Percentiles rank a stretch among this genome's conserved stretches.
phyloP scores from a whole-genome alignment of 2,888 invertebrate species.

The Euzophera pinguis region DNA sequence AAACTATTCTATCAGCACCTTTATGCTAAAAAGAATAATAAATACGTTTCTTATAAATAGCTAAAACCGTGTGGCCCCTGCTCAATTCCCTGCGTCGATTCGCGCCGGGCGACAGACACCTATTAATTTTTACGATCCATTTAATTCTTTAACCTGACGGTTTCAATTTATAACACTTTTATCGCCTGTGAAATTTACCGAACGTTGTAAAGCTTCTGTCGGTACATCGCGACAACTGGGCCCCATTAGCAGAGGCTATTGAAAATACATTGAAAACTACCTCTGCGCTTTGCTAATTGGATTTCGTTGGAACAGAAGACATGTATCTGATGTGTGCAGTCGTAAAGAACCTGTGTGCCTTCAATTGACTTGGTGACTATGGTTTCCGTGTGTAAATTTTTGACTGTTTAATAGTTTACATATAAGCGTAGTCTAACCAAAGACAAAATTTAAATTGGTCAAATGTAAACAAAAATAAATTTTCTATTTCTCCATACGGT shows the following conservation, averaged over 20 bases:
- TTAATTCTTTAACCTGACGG: constrained; percentile 74
- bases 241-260: constrained; percentile 36
- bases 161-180: constrained; percentile 75
- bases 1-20: too few species aligned
- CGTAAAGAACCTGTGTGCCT: not conserved
- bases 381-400: not conserved
- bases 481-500: too few species aligned
- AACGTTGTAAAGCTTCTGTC: constrained; percentile 62
- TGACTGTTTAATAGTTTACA: not conserved
- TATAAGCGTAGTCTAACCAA: not conserved
- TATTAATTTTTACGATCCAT: constrained; percentile 77
- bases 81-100: constrained; percentile 32
- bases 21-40: too few species aligned
- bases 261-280: constrained; percentile 37
- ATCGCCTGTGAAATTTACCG: constrained; percentile 59
- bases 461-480: too few species aligned
- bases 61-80: not conserved
- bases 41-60: not conserved
- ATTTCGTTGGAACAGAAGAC: constrained; percentile 43
- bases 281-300: constrained; percentile 46
- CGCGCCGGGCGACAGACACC: constrained; percentile 55
- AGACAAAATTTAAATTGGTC: too few species aligned
- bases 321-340: constrained; percentile 31
- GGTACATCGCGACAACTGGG: constrained; percentile 39
- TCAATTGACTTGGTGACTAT: not conserved